Base-by-base conservation (phyloP, 2,888 invertebrate species). In the Baronia brevicornis region DNA sequence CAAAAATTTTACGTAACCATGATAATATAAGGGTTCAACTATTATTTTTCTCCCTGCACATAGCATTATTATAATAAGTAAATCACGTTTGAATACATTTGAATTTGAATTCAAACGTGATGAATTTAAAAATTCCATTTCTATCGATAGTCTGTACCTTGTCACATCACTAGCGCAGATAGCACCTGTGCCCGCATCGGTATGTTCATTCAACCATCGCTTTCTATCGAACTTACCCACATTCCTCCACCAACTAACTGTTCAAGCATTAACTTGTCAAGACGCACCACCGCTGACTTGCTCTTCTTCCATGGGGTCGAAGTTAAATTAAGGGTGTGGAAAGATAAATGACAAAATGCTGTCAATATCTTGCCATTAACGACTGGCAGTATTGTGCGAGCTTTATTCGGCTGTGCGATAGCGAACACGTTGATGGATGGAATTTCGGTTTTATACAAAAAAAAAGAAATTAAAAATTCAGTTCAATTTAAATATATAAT, bases 151-250 rank as follows among this genome's bases (percentile, higher is more conserved):
- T n/a, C n/a, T n/a, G 10, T 12, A 25, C 20, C 7, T 26, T 12
- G 23, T 28, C 13, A 18, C 33, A 17, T 6, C 33, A 15, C 33
- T 33, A 28, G 11, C 40, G 46, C 48, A 52, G 47, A 59, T 58
- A 57, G 57, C 63, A 67, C 60, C 66, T 60, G 58, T 54, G 57
- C 54, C 49, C 59, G 38, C 53, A 75, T 72, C 69, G 61, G 62
- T 70, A 70, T 73, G 72, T 67, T 72, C 74, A 77, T 75, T 74
- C 60, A 55, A 74, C 70, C 69, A 70, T 56, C 56, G 50, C 48
- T 41, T 45, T 51, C 48, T 48, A 51, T 49, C 45, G 28, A 21
- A 24, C 26, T 19, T 7, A 28, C 21, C 14, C 20, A 31, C 34
- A 32, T 34, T 32, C 30, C 24, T 32, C 14, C n/a, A 15, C 8